Evolutionary conservation across 2,113 vertebrate species (phyloP).

Genomic region (Taurulus bubalis): DNA sequence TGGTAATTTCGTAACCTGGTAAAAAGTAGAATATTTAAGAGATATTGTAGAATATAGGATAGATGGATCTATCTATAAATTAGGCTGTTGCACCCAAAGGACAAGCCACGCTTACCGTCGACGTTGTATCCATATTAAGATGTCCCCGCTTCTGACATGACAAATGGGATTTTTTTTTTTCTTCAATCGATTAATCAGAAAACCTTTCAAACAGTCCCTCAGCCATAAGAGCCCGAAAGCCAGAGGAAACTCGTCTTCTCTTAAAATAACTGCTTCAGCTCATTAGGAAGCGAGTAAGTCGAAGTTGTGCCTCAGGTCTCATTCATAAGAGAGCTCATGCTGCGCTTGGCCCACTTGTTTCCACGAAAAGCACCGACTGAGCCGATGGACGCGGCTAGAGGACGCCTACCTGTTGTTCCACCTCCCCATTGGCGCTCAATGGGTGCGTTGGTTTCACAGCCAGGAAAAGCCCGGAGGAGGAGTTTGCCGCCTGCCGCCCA

Average conservation of each 20-base stretch:
- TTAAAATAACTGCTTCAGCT: neutral
- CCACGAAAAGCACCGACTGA: neutral
- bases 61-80: neutral
- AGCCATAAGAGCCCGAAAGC: neutral
- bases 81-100: neutral
- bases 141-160: neutral
- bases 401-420: conserved; percentile 76
- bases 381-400: neutral
- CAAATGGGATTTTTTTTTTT: neutral
- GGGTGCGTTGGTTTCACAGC: conserved; percentile 42
- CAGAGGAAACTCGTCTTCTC: neutral
- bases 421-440: conserved; percentile 50
- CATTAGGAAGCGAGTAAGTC: neutral
- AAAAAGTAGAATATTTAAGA: neutral
- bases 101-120: conserved; percentile 51
- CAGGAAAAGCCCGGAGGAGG: conserved; percentile 22
- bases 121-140: conserved; percentile 22
- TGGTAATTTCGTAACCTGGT: too few species aligned
- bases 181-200: conserved; percentile 5
- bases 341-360: neutral
- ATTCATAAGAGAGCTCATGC: neutral
- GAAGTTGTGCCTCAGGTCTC: conserved; percentile 1
- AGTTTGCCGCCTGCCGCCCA: neutral
- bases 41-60: neutral
- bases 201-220: conserved; percentile 1